Conservation (phyloP, 1,140 invertebrate genomes). For the Caenorhabditis briggsae region DNA sequence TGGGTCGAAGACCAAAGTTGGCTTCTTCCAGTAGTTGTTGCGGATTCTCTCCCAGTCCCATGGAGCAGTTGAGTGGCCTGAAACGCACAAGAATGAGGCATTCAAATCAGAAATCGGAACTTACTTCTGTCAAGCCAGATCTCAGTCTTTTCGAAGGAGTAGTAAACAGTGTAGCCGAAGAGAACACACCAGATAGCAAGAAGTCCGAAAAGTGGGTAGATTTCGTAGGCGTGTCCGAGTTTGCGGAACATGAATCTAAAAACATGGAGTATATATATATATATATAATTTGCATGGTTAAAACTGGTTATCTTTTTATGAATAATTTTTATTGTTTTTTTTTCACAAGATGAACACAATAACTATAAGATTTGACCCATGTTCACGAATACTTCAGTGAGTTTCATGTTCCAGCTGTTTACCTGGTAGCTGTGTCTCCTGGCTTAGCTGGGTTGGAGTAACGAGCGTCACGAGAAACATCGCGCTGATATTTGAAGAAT, state of each 20-base stretch:
- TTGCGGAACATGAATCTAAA: slow-evolving; percentile 71
- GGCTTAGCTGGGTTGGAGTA: slow-evolving; percentile 71
- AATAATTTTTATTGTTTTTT: no score
- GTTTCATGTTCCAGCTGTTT: slow-evolving; percentile 1
- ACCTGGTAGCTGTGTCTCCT: slow-evolving; percentile 73
- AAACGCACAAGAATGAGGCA: background rate
- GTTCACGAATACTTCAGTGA: background rate
- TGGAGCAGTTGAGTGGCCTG: slow-evolving; percentile 59
- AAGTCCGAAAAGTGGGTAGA: slow-evolving; percentile 71
- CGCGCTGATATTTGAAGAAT: slow-evolving; percentile 73
- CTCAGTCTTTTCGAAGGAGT: slow-evolving; percentile 72
- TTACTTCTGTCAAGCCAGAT: slow-evolving; percentile 74
- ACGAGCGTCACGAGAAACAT: slow-evolving; percentile 71
- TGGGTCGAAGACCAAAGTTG: slow-evolving; percentile 65
- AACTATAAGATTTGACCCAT: background rate
- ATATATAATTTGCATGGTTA: no score
- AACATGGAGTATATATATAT: no score
- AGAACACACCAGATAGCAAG: slow-evolving; percentile 70
- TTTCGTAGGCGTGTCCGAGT: slow-evolving; percentile 71
- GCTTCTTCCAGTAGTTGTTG: slow-evolving; percentile 69
- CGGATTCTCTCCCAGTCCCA: slow-evolving; percentile 70
- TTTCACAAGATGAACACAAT: no score
- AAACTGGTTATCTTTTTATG: no score
- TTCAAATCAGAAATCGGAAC: slow-evolving; percentile 9
- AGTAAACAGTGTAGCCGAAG: slow-evolving; percentile 71